Evolutionary conservation across 2,888 invertebrate genomes (phyloP), one percentile per base, ranked within the genome.

Genomic region (Zaprionus bogoriensis): DNA sequence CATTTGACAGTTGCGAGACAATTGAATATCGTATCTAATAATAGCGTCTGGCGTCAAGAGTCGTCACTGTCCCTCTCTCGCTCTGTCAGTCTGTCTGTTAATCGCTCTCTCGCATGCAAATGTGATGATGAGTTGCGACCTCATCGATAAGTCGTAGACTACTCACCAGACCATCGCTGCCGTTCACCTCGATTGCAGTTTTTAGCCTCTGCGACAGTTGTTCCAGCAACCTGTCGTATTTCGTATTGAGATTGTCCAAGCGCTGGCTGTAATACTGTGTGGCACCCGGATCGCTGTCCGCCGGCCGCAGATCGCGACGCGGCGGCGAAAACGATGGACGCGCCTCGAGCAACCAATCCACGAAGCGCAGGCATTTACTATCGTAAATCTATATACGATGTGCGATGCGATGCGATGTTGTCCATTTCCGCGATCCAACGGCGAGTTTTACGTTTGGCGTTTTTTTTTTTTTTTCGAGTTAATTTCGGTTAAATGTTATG

Each of bases 131-230:
- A n/a, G 19, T 23, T 23, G 14, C 6, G 36, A 10, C 19, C 39
- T n/a, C n/a, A 41, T 22, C 17, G 14, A 14, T 32, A 7, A 17
- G 14, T 32, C 32, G 6, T 32, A 32, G 32, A 25, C n/a, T 57
- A 91, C 91, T 91, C 86, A 91, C 91, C 91, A 91, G 87, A 78
- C 91, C 90, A 84, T 91, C 91, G 69, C 89, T 89, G 79, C 91
- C 91, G 74, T 90, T 91, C 14, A 91, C 91, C 85, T 91, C 91
- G 69, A 91, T 89, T 52, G 91, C 91, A 44, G 91, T 91, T 78
- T 89, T 90, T 28, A 91, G 81, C 65, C 91, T 87, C 74, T 91
- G 91, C 48, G 91, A 90, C 72, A 91, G 69, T 74, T 89, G 87
- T 75, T 91, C 90, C 74, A 91, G 83, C 75, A 91, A 85, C 75